Evolutionary conservation across 2,888 invertebrate species (phyloP).

Genomic region (Phlogophora meticulosa): DNA sequence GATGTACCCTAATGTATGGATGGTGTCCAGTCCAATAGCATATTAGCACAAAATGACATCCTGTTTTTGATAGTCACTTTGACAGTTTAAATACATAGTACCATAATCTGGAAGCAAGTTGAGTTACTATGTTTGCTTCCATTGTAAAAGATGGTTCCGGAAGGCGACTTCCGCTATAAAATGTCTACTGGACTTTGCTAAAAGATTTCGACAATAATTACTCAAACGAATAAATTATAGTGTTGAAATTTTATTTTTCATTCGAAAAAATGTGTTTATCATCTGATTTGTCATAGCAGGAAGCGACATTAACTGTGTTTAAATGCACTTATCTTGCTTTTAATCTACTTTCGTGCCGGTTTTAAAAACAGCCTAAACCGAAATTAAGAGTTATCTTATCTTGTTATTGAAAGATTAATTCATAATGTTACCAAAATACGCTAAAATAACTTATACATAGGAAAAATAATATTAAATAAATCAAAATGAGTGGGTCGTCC

Average conservation of each 20-base stretch:
- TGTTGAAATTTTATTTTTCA: constrained; percentile 6
- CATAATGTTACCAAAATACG: neutral
- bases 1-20: no score
- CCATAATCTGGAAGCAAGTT: neutral
- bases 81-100: neutral
- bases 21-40: no score
- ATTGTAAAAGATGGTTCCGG: constrained; percentile 3
- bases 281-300: constrained; percentile 25
- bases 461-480: neutral
- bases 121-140: neutral
- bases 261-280: constrained; percentile 13
- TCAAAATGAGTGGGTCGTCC: neutral
- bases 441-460: neutral
- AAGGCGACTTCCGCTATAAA: constrained; percentile 24
- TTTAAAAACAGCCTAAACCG: constrained; percentile 4
- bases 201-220: neutral
- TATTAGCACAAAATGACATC: neutral
- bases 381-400: neutral
- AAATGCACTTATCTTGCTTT: constrained; percentile 14
- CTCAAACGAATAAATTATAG: neutral
- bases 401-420: neutral
- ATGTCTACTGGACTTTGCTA: neutral
- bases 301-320: constrained; percentile 15
- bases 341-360: constrained; percentile 15
- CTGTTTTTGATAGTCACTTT: neutral